phyloP scores from a whole-genome alignment of 2,888 invertebrate species.

The Agrilus biguttatus region DNA sequence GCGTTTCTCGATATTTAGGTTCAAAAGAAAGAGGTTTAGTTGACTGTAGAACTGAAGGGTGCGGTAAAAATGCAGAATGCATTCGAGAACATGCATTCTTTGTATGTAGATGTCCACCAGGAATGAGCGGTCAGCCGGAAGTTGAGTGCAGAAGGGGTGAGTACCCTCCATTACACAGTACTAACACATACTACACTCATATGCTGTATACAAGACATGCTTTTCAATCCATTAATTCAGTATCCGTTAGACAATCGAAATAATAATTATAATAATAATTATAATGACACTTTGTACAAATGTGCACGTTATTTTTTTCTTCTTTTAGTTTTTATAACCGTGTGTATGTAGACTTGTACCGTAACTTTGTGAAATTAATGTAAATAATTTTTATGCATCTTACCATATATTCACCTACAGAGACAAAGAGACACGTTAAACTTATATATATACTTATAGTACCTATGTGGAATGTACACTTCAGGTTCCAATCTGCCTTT shows the following conservation, averaged over 20 bases:
- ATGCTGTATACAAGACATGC: constrained; percentile 15
- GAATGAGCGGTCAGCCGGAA: constrained; percentile 58
- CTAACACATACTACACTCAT: constrained; percentile 7
- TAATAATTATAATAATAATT: constrained; percentile 9
- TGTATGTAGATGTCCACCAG: constrained; percentile 66
- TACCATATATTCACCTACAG: no score
- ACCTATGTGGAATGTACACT: constrained; percentile 46
- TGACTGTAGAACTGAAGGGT: constrained; percentile 74
- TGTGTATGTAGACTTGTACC: constrained; percentile 4
- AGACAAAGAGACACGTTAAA: no score
- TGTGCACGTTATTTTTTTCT: constrained; percentile 21
- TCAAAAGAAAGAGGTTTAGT: constrained; percentile 42
- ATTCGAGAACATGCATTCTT: constrained; percentile 72
- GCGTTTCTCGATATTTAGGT: constrained; percentile 28
- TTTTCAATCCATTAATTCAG: constrained; percentile 19
- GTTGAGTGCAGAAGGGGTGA: constrained; percentile 55
- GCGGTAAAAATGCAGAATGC: constrained; percentile 76
- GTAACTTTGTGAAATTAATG: neutral
- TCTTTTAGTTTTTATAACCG: constrained; percentile 2
- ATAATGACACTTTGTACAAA: constrained; percentile 20
- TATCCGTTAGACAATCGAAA: constrained; percentile 14
- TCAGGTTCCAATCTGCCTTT: constrained; percentile 48
- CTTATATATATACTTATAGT: constrained; percentile 12
- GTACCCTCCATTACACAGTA: constrained; percentile 12
- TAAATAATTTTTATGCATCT: neutral